A percentile compares a stretch with the other conserved stretches of the same genome.
Evolutionary conservation across 2,888 invertebrate genomes (phyloP).

Genomic region (Limnephilus auricula): DNA sequence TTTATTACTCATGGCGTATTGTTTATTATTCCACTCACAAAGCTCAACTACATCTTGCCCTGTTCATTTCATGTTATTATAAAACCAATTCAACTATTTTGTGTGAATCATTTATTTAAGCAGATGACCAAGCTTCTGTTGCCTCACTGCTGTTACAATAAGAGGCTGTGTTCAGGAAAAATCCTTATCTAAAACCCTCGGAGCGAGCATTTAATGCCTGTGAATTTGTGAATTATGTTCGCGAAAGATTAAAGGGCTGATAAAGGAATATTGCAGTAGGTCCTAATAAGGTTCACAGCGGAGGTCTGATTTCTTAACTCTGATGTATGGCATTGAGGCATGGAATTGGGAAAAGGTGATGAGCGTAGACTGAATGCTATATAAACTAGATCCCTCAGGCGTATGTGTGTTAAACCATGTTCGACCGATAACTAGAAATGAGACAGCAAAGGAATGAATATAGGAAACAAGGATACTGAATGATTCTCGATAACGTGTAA

Average conservation of each 20-base stretch:
- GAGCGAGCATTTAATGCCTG: too few relatives aligned
- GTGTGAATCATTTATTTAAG: not conserved
- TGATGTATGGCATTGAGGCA: not conserved
- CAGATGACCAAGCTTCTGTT: not conserved
- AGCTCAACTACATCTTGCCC: not conserved
- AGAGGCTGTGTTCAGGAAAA: too few relatives aligned
- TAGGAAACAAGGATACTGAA: too few relatives aligned
- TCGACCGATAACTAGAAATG: not conserved
- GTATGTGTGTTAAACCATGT: not conserved
- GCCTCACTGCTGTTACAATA: not conserved
- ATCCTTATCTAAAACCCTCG: too few relatives aligned
- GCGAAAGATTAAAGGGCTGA: not conserved
- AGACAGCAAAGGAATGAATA: not conserved
- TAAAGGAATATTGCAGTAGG: not conserved
- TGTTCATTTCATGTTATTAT: not conserved
- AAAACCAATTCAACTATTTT: not conserved
- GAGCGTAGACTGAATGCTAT: not conserved
- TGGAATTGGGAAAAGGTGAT: not conserved
- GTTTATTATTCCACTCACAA: not conserved
- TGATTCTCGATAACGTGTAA: too few relatives aligned
- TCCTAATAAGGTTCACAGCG: not conserved
- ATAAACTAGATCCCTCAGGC: not conserved
- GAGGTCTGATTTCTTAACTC: not conserved
- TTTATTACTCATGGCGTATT: slow-evolving; percentile 8
- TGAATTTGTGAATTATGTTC: not conserved